phyloP scores from a whole-genome alignment of 2,113 vertebrate species.

The Sinosuthora webbiana region DNA sequence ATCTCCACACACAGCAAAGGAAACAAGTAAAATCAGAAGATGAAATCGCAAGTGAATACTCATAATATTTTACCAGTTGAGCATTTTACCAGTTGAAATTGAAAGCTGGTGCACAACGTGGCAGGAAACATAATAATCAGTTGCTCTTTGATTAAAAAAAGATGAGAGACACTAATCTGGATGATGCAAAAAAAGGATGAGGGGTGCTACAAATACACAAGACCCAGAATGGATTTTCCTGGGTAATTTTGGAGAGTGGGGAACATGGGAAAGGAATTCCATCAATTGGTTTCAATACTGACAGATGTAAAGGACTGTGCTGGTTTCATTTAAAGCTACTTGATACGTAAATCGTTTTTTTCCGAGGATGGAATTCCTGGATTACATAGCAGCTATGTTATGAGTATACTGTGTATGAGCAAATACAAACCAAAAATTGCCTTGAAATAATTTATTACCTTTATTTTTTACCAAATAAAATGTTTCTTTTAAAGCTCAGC shows the following conservation, averaged over 20 bases:
- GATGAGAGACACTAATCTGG: background rate
- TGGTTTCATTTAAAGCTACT: background rate
- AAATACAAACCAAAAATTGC: constrained; percentile 21
- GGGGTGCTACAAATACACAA: background rate
- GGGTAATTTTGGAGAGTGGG: background rate
- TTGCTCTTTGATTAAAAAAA: background rate
- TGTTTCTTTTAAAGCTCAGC: constrained; percentile 38
- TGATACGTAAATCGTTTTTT: background rate
- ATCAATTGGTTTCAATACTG: background rate
- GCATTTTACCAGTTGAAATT: background rate
- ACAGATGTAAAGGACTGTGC: background rate
- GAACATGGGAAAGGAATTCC: background rate
- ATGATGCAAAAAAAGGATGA: background rate
- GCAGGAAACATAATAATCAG: background rate
- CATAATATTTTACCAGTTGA: background rate
- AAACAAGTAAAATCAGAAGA: background rate
- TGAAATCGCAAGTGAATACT: background rate
- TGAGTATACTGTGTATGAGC: background rate
- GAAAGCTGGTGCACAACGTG: background rate
- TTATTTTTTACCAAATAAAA: constrained; percentile 65
- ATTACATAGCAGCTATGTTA: constrained; percentile 15
- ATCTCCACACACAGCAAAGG: background rate
- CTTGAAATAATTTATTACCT: constrained; percentile 63
- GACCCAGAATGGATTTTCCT: background rate
- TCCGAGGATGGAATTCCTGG: background rate